Evolutionary conservation across 2,113 vertebrate species (phyloP).

Genomic region (Calidris pugnax): DNA sequence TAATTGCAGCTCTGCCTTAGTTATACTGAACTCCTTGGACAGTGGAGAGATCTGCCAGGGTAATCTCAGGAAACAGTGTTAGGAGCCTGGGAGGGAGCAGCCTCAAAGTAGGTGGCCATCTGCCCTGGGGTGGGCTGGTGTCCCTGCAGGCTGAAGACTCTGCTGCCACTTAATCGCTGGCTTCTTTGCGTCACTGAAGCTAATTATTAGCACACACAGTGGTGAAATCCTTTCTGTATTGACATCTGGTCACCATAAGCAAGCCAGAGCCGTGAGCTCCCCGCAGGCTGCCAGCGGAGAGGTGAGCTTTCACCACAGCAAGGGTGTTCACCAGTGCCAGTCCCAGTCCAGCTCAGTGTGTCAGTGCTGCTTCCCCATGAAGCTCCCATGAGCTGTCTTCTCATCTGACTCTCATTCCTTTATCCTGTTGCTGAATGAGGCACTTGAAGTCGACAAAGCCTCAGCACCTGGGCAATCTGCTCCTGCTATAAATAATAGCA

Average conservation of each 20-base stretch:
- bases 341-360: not conserved
- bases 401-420: not conserved
- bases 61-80: not conserved
- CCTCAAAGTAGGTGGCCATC: not conserved
- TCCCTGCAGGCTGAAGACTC: not conserved
- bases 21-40: not conserved
- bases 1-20: not conserved
- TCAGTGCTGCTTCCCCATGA: not conserved
- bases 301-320: not conserved
- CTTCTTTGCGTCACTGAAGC: not conserved
- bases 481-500: not conserved
- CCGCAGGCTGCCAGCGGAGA: fast-evolving
- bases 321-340: not conserved
- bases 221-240: not conserved
- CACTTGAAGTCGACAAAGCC: not conserved
- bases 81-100: not conserved
- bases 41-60: not conserved
- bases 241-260: not conserved
- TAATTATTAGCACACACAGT: not conserved
- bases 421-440: not conserved
- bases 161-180: not conserved
- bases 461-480: not conserved
- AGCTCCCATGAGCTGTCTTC: not conserved
- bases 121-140: not conserved
- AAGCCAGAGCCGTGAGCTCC: not conserved